Evolutionary conservation across 2,113 vertebrate species (phyloP).

Genomic region (Scolopax mira): DNA sequence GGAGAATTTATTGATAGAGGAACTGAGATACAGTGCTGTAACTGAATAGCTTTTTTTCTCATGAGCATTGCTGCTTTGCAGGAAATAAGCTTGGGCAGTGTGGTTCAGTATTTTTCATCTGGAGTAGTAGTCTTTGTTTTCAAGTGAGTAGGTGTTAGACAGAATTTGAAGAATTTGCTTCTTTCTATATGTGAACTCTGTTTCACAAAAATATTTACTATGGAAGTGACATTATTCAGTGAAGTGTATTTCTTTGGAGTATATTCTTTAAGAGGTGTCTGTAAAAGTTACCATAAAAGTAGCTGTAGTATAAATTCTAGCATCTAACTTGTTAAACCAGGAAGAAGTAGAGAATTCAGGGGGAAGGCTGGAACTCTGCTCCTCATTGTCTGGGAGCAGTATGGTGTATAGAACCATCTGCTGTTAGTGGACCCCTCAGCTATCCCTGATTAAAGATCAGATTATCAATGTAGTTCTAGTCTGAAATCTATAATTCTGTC

Average conservation of each 20-base stretch:
- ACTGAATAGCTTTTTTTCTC: neutral
- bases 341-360: neutral
- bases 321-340: neutral
- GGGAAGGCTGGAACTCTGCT: neutral
- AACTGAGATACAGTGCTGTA: neutral
- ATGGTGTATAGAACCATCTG: conserved; percentile 18
- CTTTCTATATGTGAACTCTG: neutral
- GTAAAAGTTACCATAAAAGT: neutral
- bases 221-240: neutral
- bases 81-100: neutral
- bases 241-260: neutral
- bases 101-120: neutral
- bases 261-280: neutral
- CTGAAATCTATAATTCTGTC: conserved; percentile 64
- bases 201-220: neutral
- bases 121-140: neutral
- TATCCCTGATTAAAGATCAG: conserved; percentile 50
- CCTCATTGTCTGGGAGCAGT: neutral
- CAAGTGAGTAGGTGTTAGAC: conserved; percentile 1
- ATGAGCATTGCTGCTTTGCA: neutral
- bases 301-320: neutral
- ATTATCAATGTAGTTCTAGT: conserved; percentile 52
- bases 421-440: neutral
- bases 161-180: conserved; percentile 21
- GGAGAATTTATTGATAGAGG: neutral